Percentiles rank a stretch among this genome's conserved stretches.
Evolutionary conservation across 2,888 invertebrate genomes (phyloP).

Genomic region (Escarpia spicata): DNA sequence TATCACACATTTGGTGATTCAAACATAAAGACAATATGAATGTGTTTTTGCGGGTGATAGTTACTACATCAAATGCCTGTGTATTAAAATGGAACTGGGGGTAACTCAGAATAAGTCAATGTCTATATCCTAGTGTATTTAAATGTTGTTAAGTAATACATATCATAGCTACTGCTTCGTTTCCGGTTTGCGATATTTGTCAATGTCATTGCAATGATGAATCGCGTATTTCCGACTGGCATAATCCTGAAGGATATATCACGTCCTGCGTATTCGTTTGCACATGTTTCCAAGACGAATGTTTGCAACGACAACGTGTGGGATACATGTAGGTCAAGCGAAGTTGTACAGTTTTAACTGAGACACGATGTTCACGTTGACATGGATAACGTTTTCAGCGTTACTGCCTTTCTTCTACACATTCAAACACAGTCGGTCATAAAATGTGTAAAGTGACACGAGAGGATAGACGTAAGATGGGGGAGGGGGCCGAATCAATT

Average conservation of each 20-base stretch:
- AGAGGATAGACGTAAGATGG: no score
- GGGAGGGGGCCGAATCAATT: no score
- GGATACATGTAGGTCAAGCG: neutral
- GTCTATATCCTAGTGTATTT: neutral
- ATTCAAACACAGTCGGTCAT: no score
- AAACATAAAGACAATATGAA: neutral
- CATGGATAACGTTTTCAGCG: neutral
- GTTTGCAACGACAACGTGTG: neutral
- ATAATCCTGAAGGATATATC: no score
- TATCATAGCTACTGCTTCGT: neutral
- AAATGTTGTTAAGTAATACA: neutral
- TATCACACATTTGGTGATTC: neutral
- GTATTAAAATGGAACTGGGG: no score
- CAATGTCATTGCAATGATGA: neutral
- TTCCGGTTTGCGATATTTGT: neutral
- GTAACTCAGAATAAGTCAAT: no score
- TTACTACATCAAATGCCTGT: no score
- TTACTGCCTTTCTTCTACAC: no score
- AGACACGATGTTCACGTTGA: neutral
- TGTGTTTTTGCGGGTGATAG: neutral
- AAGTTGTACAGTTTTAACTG: neutral
- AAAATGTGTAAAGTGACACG: no score
- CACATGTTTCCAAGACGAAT: no score
- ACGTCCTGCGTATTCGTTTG: no score
- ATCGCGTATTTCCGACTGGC: neutral